Base-by-base conservation (phyloP, 2,888 invertebrate species). In the Drosophila helvetica region DNA sequence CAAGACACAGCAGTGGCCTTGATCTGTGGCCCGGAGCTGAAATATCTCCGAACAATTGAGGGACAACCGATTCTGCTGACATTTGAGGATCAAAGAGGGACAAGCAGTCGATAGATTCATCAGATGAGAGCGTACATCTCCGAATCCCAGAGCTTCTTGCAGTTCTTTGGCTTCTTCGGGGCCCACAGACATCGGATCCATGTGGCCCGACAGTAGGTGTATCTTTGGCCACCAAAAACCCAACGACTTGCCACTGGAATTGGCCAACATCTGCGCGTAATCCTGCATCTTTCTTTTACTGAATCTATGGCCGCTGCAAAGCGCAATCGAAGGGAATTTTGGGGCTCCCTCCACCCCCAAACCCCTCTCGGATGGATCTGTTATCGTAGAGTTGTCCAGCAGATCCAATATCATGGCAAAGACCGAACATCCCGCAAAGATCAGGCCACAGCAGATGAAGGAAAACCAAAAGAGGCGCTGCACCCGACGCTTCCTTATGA, bases 401-500 rank as follows among this genome's bases (percentile, higher is more conserved):
- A 89, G 90, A 17, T 77, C 67, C n/a, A 80, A 12, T n/a, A 91
- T 30, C 8, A 76, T 86, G 1, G 74, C 63, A 5, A 74, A 51
- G 0, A 89, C 85, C 33, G 87, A 84, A 72, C 83, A 87, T 0
- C 59, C 74, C 7, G 87, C 90, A 27, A 80, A 77, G 7, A 66
- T 3, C 0, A 90, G 76, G n/a, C 88, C 89, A 33, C 81, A 47
- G 10, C 79, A 72, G 48, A 91, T 84, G 22, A 89, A 91, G 2
- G 82, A 67, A 25, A 87, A 89, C 91, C 91, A 91, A 18, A 90
- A 78, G 27, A 89, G 17, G 50, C 90, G 79, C 56, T 91, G 89
- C 69, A 88, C 78, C 38, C 83, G 86, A 8, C 90, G 87, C 1
- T 80, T 61, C 3, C 89, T 74, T 25, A 91, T 78, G 43, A 76